Base-by-base conservation (phyloP, 2,888 invertebrate species). In the Xestia sexstrigata region DNA sequence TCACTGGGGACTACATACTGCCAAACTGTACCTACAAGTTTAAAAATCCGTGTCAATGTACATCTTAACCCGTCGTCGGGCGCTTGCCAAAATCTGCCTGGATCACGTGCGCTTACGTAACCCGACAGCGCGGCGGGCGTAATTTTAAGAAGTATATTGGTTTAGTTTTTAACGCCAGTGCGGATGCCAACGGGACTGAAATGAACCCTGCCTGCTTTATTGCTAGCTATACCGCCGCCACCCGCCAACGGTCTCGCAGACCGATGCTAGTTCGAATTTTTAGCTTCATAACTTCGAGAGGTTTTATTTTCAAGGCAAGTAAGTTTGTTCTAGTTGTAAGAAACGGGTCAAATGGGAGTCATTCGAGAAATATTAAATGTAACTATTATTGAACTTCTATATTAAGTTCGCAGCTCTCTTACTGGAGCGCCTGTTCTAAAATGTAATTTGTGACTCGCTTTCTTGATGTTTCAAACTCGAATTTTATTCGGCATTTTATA, bases 101-200 rank as follows among this genome's bases (percentile, higher is more conserved):
- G 90, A 92, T 93, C 94, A 95, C 94, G 94, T 93, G 90, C 93
- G 89, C 88, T 94, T 93, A 93, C 92, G 89, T 93, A 94, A 94
- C 93, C 91, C 79, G 62, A 35, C 73, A 74, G 80, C 91, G 87
- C 88, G 90, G 88, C 87, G 83, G 89, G 88, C 89, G 92, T 93
- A 93, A 93, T 94, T 95, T 94, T 92, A 93, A 95, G 92, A 93
- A 95, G 94, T 95, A 94, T 94, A 95, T 95, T 95, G 95, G 95
- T 93, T 95, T 95, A 95, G 95, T 95, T 95, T 95, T 95, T 93
- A 94, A 93, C 92, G 91, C 91, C 89, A 89, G 90, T 89, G 86
- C 89, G 89, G 87, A 90, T 93, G 94, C 94, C 93, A 93, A 93
- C 89, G 86, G 81, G 88, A 87, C 70, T 79, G 76, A 93, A 93